A percentile compares a stretch with the other conserved stretches of the same genome.
Evolutionary conservation across 2,888 invertebrate genomes (phyloP).

Genomic region (Macrosoma leucophasiata): DNA sequence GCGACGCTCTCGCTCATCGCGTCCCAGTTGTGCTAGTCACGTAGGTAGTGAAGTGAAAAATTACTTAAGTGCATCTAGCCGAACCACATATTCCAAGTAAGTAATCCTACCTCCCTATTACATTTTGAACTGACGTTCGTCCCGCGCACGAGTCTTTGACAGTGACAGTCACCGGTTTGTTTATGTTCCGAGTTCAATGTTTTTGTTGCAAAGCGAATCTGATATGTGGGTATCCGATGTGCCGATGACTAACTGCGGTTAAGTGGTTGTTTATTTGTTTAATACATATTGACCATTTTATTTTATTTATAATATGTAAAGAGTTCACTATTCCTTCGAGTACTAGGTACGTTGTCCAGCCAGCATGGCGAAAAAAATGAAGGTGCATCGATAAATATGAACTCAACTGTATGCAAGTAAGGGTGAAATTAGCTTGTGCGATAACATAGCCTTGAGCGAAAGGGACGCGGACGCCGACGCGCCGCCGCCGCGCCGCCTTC

Average conservation of each 20-base stretch:
- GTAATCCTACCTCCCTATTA: slow-evolving; percentile 6
- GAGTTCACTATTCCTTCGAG: slow-evolving; percentile 25
- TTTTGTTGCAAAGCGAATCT: slow-evolving; percentile 17
- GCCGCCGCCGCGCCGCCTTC: slow-evolving; percentile 55
- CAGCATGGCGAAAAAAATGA: slow-evolving; percentile 38
- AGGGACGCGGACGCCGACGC: slow-evolving; percentile 52
- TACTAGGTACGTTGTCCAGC: slow-evolving; percentile 40
- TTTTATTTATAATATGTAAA: too few species aligned
- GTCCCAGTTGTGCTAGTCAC: slow-evolving; percentile 2
- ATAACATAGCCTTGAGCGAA: slow-evolving; percentile 58
- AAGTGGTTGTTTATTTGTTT: too few species aligned
- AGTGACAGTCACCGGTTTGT: slow-evolving; percentile 49
- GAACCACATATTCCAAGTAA: slow-evolving; percentile 17
- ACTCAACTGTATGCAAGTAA: slow-evolving; percentile 26
- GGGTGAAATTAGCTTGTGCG: slow-evolving; percentile 35
- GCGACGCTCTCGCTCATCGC: slow-evolving; percentile 12
- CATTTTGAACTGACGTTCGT: slow-evolving; percentile 13
- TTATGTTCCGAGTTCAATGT: slow-evolving; percentile 35
- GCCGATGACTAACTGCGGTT: too few species aligned
- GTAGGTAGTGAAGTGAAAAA: not conserved
- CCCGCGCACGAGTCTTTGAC: slow-evolving; percentile 40
- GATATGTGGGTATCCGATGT: too few species aligned
- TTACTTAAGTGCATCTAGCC: not conserved
- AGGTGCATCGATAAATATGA: too few species aligned
- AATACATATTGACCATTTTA: too few species aligned